A percentile compares a stretch with the other conserved stretches of the same genome.
These are phyloP conservation scores for Patella pellucida DNA, from an alignment of 2,888 invertebrate species.

Conservation along the genomic window DNA sequence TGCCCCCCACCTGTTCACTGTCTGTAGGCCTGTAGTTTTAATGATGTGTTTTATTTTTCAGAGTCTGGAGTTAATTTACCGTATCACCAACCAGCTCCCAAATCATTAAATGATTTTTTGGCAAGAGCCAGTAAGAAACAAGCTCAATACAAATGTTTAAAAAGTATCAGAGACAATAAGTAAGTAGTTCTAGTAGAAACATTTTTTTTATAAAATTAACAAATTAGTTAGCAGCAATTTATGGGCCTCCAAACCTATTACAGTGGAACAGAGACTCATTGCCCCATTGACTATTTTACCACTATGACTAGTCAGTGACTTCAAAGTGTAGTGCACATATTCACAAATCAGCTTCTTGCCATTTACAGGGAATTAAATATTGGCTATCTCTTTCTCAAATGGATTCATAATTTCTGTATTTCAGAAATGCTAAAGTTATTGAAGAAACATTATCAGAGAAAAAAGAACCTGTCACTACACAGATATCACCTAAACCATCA, in stretches of 20 bases:
- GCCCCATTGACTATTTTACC: not conserved
- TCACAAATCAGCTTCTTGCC: too few relatives aligned
- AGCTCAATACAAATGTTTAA: constrained; percentile 50
- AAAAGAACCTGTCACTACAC: not conserved
- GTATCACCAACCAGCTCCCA: constrained; percentile 87
- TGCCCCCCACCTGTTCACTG: too few relatives aligned
- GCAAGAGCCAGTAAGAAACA: constrained; percentile 66
- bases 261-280: constrained; percentile 6
- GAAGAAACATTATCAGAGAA: constrained; percentile 12
- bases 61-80: constrained; percentile 84
- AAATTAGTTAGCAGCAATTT: constrained; percentile 17
- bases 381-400: too few relatives aligned
- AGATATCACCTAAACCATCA: not conserved
- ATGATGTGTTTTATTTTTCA: constrained; percentile 35
- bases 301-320: not conserved
- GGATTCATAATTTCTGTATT: not conserved
- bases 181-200: constrained; percentile 28
- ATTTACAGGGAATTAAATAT: too few relatives aligned
- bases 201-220: not conserved
- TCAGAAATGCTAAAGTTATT: constrained; percentile 4
- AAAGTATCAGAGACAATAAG: constrained; percentile 72
- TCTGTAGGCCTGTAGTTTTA: too few relatives aligned
- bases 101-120: constrained; percentile 84
- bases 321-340: not conserved
- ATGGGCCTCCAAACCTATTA: constrained; percentile 2